Evolutionary conservation across 2,888 invertebrate genomes (phyloP), one percentile per base, ranked within the genome.

Genomic region (Phalangium opilio): DNA sequence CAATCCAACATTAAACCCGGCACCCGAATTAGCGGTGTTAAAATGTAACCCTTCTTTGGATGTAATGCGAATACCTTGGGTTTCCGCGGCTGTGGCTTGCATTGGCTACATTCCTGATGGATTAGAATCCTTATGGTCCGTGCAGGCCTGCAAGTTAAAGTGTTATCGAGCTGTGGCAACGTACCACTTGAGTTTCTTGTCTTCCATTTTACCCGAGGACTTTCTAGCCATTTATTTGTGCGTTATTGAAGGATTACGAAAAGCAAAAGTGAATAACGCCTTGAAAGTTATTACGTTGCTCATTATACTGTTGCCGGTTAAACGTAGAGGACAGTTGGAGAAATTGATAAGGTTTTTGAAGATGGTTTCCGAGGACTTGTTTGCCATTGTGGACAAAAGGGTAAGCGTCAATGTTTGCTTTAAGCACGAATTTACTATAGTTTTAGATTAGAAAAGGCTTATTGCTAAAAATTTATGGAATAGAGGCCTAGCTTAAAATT

Each of bases 321-420:
- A 42, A 34, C 32, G 52, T 36, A 34, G 47, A n/a, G 21, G 32
- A 12, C 52, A 52, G 34, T 14, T 52, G 20, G 42, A 47, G 33
- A 32, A 50, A n/a, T 36, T 52, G 18, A 40, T 52, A 11, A 10
- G 43, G n/a, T 52, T 52, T 40, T 43, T 52, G 19, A 45, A 50
- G 21, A 10, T 52, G 17, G 52, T 52, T 11, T 45, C 48, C 18
- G 39, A 47, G 17, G 52, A 52, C 41, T 35, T 52, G 14, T 52
- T 50, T 46, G 50, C 48, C 11, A 44, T 41, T 41, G 46, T 52
- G 17, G 52, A 52, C 35, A 52, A 52, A 34, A 46, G 41, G 48
- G 52, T 52, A 44, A 34, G n/a, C n/a, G n/a, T n/a, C n/a, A n/a
- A n/a, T n/a, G n/a, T n/a, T n/a, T n/a, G n/a, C n/a, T n/a, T n/a